A percentile compares a stretch with the other conserved stretches of the same genome.
These are phyloP conservation scores for Chionomys nivalis DNA, from an alignment of 2,113 vertebrate genomes.

Conservation along the genomic window DNA sequence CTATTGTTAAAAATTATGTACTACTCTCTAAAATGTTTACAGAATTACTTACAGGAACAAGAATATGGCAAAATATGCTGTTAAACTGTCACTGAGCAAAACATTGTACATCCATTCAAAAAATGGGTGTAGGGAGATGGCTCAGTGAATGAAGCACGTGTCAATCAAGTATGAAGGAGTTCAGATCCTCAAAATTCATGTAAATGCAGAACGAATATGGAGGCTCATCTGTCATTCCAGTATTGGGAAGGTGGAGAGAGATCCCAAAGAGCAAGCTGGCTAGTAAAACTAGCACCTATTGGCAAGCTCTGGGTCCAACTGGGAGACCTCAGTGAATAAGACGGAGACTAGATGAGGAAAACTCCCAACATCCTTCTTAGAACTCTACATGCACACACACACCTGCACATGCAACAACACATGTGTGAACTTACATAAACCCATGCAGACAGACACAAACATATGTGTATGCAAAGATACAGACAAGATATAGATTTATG, in stretches of 20 bases:
- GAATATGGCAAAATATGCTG: neutral
- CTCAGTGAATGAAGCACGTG: neutral
- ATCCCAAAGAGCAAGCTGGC: neutral
- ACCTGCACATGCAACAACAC: neutral
- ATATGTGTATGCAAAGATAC: neutral
- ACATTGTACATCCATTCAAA: neutral
- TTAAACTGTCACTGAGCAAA: conserved; percentile 7
- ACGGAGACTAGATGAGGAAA: neutral
- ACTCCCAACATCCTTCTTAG: neutral
- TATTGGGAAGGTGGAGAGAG: neutral
- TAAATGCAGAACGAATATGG: too few species aligned
- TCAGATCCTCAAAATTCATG: neutral
- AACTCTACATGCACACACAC: too few species aligned
- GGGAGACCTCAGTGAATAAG: neutral
- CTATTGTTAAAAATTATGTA: conserved; percentile 16
- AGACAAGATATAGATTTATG: neutral
- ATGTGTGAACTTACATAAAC: neutral
- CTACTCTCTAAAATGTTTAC: neutral
- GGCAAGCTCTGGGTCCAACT: neutral
- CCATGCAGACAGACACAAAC: neutral
- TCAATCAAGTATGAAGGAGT: neutral
- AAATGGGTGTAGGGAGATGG: neutral
- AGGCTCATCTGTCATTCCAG: neutral
- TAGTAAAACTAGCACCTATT: neutral
- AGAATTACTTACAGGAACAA: neutral